phyloP scores from a whole-genome alignment of 2,797 vertebrate genomes.

The Diceros bicornis region DNA sequence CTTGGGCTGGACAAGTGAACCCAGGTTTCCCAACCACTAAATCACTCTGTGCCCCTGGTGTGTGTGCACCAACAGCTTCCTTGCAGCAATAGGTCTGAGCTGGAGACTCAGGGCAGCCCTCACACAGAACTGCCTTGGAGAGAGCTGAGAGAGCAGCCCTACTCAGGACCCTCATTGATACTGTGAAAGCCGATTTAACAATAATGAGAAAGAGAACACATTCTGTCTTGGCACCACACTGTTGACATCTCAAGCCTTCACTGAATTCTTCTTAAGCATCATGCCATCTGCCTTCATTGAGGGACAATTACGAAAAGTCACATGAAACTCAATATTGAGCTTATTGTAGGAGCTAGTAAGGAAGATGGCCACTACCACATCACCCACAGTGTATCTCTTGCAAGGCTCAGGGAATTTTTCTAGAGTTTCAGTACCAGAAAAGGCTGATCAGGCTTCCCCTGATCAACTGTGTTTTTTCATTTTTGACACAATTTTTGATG shows the following conservation, averaged over 20 bases:
- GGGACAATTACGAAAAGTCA: not conserved
- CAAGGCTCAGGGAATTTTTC: not conserved
- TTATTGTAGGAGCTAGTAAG: not conserved
- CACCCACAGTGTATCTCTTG: not conserved
- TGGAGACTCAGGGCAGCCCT: not conserved
- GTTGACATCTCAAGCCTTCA: not conserved
- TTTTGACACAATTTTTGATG: not conserved
- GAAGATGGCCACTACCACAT: not conserved
- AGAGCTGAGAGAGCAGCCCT: not conserved
- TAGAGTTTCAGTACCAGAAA: not conserved
- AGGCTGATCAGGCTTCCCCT: not conserved
- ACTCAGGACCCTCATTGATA: not conserved
- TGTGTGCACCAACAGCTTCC: not conserved
- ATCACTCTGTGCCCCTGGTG: not conserved
- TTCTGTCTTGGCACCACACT: not conserved
- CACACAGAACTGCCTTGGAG: not conserved
- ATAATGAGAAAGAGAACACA: not conserved
- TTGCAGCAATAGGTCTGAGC: not conserved
- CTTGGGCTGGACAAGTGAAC: not conserved
- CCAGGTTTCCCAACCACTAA: not conserved
- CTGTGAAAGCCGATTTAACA: not conserved
- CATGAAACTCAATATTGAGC: not conserved
- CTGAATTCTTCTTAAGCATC: not conserved
- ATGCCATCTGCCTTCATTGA: not conserved
- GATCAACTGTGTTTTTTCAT: not conserved